A percentile compares a stretch with the other conserved stretches of the same genome.
These are phyloP conservation scores for Chrysopilus asiliformis DNA, from an alignment of 2,888 invertebrate species.

Conservation along the genomic window DNA sequence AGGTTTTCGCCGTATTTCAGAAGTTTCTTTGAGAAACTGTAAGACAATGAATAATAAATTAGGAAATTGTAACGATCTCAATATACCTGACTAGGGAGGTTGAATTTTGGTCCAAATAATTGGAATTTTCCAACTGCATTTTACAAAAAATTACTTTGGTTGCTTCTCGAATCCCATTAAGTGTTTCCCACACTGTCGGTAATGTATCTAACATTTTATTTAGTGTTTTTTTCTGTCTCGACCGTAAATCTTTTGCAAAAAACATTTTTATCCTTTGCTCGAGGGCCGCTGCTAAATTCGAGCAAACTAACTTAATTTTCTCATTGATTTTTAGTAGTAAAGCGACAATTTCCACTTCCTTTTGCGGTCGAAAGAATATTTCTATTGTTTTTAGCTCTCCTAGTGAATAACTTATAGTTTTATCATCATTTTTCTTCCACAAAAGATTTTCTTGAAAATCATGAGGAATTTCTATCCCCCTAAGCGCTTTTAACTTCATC, in stretches of 20 bases:
- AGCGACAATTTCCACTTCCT: constrained; percentile 22
- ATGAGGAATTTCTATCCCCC: constrained; percentile 6
- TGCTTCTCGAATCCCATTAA: constrained; percentile 11
- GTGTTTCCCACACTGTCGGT: constrained; percentile 14
- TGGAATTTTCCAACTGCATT: constrained; percentile 9
- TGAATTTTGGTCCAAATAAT: constrained; percentile 1
- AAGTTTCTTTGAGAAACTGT: constrained; percentile 21
- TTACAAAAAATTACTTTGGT: constrained; percentile 10
- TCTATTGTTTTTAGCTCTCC: constrained; percentile 7
- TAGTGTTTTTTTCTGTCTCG: constrained; percentile 23
- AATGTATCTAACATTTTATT: constrained; percentile 18
- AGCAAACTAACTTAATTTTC: constrained; percentile 16
- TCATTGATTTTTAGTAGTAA: constrained; percentile 20
- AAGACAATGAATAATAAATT: constrained; percentile 8
- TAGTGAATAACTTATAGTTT: neutral
- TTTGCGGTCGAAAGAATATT: constrained; percentile 21
- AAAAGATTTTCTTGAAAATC: neutral
- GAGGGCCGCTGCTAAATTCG: constrained; percentile 20
- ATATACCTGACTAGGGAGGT: constrained; percentile 14
- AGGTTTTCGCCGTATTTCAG: constrained; percentile 21
- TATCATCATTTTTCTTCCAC: neutral
- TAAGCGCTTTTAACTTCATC: neutral
- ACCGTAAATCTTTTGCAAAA: constrained; percentile 19
- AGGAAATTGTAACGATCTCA: neutral
- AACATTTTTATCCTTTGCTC: constrained; percentile 17